Evolutionary conservation across 2,797 vertebrate species (phyloP), one percentile per base, ranked within the genome.

Genomic region (Decapterus maruadsi): DNA sequence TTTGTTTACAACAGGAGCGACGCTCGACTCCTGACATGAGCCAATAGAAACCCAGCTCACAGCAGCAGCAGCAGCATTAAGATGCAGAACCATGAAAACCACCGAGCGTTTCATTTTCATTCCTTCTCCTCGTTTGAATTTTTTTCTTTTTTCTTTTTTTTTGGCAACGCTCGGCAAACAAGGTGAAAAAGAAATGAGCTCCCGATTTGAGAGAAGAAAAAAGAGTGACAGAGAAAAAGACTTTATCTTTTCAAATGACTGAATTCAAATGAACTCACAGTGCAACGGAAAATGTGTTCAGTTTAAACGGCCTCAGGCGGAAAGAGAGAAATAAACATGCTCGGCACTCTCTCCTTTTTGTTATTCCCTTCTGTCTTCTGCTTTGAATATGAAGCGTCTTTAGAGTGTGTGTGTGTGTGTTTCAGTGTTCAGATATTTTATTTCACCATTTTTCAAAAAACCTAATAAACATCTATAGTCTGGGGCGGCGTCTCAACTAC

Each of bases 221-320:
- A 4, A 34, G 31, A 63, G 81, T 77, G 73, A 75, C 64, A 70
- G 73, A 79, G 73, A 83, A 86, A 83, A 86, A 88, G 85, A 85
- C 83, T 89, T 91, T 92, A 90, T 91, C 89, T 90, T 83, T 84
- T 91, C 84, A 90, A 93, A 90, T 91, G 90, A 88, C 82, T 87
- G 91, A 87, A 91, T 92, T 92, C 85, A 86, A 92, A 92, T 90
- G 90, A 91, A 89, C 78, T 88, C 79, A 0, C 74, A 66, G 78
- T 36, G 85, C 81, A 82, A 81, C 80, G 77, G 78, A 87, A 89
- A 90, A 90, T 82, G 88, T 89, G 89, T 90, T 91, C 68, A 77
- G 89, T 87, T 85, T 80, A 75, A 90, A 87, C 14, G n/a, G 90
- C 89, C 87, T 29, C 76, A 70, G 87, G 91, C 83, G 36, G 59